Evolutionary conservation across 2,113 vertebrate genomes (phyloP).

Genomic region (Xiphorhynchus elegans): DNA sequence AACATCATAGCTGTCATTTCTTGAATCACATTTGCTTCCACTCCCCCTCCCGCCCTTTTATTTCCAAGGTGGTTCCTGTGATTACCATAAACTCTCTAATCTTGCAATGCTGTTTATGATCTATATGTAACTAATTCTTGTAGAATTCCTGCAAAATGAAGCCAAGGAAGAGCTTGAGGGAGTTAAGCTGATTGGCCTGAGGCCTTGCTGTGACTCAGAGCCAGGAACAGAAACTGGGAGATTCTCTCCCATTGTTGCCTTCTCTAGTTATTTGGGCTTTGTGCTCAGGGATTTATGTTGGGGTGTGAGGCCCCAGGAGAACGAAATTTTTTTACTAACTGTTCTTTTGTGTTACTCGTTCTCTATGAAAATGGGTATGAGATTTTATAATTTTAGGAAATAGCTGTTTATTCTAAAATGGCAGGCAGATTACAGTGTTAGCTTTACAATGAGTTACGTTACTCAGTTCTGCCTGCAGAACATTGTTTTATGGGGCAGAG

Average conservation of each 20-base stretch:
- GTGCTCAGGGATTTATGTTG: not conserved
- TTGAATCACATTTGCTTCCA: not conserved
- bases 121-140: not conserved
- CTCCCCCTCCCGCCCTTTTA: not conserved
- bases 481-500: conserved; percentile 12
- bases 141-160: not conserved
- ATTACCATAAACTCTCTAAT: not conserved
- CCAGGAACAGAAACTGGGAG: not conserved
- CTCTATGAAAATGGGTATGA: conserved; percentile 46
- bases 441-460: conserved; percentile 50
- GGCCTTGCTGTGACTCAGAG: not conserved
- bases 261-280: not conserved
- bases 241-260: not conserved
- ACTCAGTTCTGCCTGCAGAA: conserved; percentile 31
- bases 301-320: not conserved
- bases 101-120: not conserved
- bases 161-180: not conserved
- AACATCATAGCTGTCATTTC: not conserved
- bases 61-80: not conserved
- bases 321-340: not conserved
- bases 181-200: not conserved
- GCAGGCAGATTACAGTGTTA: conserved; percentile 52
- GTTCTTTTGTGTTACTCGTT: conserved; percentile 30
- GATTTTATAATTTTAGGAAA: conserved; percentile 73
- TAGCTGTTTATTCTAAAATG: conserved; percentile 67